A percentile compares a stretch with the other conserved stretches of the same genome.
Conservation (phyloP, 2,888 invertebrate genomes). For the Nematopogon swammerdamellus region DNA sequence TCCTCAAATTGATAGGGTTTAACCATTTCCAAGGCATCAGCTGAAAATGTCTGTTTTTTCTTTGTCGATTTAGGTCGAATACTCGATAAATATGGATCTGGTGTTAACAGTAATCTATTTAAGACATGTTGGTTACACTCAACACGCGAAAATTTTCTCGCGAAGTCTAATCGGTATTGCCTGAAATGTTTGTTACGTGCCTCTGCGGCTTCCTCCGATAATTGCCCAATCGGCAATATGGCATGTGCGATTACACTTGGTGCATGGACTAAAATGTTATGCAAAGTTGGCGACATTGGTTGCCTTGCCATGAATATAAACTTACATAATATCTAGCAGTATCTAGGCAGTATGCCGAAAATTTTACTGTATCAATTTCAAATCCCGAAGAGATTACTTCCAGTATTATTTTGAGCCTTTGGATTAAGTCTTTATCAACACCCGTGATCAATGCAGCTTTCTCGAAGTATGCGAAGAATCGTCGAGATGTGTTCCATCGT, state of each 20-base stretch:
- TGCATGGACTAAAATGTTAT: conserved; percentile 17
- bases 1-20: too few relatives aligned
- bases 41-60: too few relatives aligned
- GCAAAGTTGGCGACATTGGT: conserved; percentile 17
- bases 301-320: neutral
- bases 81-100: too few relatives aligned
- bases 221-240: conserved; percentile 17
- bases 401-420: neutral
- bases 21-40: too few relatives aligned
- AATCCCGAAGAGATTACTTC: neutral
- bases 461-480: neutral
- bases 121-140: conserved; percentile 10
- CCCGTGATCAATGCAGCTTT: neutral
- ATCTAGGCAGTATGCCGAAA: neutral
- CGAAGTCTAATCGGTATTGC: conserved; percentile 2
- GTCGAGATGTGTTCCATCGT: neutral
- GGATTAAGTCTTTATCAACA: neutral
- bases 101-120: conserved; percentile 4
- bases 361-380: conserved; percentile 1
- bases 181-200: conserved; percentile 8
- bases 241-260: conserved; percentile 14
- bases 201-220: conserved; percentile 16
- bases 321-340: neutral
- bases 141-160: conserved; percentile 15
- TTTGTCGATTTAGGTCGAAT: too few relatives aligned